A percentile compares a stretch with the other conserved stretches of the same genome.
Conservation (phyloP, 2,888 invertebrate genomes). For the Magallana nippona region DNA sequence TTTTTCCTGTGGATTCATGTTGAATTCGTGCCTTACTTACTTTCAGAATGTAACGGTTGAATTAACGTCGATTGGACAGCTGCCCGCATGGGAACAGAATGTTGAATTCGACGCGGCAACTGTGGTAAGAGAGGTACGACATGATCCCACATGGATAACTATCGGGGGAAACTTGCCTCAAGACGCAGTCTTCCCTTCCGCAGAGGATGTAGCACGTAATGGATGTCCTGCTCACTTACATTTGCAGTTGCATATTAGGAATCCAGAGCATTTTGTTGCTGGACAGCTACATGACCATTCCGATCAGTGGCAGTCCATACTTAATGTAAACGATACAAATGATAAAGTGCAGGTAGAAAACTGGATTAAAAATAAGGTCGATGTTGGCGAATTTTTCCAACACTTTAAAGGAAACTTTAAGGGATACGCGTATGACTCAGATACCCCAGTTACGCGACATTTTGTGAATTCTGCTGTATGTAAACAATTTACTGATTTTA, state of each 20-base stretch:
- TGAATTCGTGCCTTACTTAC: no score
- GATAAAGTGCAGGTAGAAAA: no score
- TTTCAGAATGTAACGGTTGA: no score
- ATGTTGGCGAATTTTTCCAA: constrained; percentile 36
- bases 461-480: constrained; percentile 39
- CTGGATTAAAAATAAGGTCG: constrained; percentile 67
- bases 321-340: no score
- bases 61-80: no score
- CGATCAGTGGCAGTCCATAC: no score
- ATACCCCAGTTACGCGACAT: constrained; percentile 10
- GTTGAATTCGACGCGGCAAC: no score
- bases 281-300: no score
- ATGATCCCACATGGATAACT: not conserved
- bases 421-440: constrained; percentile 31
- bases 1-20: no score
- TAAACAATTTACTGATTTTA: constrained; percentile 39
- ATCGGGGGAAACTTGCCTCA: constrained; percentile 7
- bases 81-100: no score
- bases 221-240: constrained; percentile 25
- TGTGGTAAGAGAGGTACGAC: no score
- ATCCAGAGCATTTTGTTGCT: no score
- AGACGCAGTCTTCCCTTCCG: constrained; percentile 11
- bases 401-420: constrained; percentile 43
- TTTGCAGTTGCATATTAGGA: not conserved
- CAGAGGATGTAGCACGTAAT: constrained; percentile 12